Base-by-base conservation (phyloP, 2,113 vertebrate species). In the Meles meles region DNA sequence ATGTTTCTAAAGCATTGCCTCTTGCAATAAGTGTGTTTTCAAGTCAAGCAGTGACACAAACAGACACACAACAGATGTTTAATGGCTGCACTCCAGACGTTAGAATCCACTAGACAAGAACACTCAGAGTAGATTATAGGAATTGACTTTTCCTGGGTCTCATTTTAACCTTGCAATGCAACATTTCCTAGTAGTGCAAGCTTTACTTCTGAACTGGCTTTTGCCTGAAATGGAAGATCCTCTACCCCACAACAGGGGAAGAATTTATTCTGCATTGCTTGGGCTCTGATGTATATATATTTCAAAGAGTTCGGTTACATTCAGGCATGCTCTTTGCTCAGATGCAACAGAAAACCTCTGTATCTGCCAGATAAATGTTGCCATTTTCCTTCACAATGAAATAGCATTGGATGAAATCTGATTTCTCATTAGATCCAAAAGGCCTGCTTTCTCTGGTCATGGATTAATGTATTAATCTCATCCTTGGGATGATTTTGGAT, bases 361-460 rank as follows among this genome's bases (percentile, higher is more conserved):
- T 57, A 8, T 34, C 88, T 52, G 29, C 47, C 14, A 39, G 52
- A 47, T 20, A 55, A 83, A 42, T 96, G 47, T 34, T 7, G 65
- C 29, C 44, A 2, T 84, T 82, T 92, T 52, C 84, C 44, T 90
- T 71, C 23, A 6, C 80, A 71, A 13, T 84, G 39, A 92, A 95
- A 72, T 10, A 83, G 13, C 49, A 52, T 92, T 92, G 97, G 42
- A 87, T 52, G 52, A 88, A 94, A 93, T 85, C 49, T 81, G 80
- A 93, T 94, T 96, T 63, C 29, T 84, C 37, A 82, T 93, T 79
- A 93, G 76, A 71, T 94, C n/a, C 42, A 61, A 89, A 94, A 88
- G 61, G 17, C n/a, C 31, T 87, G 29, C n/a, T 87, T 96, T n/a
- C 80, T 90, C 63, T 12, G 20, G 74, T 86, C 91, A 44, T 69